A percentile compares a stretch with the other conserved stretches of the same genome.
Evolutionary conservation across 2,888 invertebrate genomes (phyloP).

Genomic region (Gibbula magus): DNA sequence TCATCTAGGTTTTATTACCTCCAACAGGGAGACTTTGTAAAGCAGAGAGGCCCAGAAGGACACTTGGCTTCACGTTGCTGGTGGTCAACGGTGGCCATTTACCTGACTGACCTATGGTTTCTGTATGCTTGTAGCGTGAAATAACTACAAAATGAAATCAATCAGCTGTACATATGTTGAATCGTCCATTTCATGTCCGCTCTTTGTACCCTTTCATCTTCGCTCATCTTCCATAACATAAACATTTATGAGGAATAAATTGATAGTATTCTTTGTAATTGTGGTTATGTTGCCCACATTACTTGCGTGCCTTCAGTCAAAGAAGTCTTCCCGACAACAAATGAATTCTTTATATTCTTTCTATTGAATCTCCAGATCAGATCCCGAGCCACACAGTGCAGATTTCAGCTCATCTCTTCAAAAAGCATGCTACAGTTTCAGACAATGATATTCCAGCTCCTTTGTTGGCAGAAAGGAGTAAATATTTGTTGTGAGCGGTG

Average conservation of each 20-base stretch:
- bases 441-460: not conserved
- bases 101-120: not conserved
- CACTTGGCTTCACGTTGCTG: not conserved
- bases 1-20: conserved; percentile 10
- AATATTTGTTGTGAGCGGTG: not conserved
- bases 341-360: too few relatives aligned
- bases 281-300: not conserved
- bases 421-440: not conserved
- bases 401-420: not conserved
- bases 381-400: not conserved
- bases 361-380: too few relatives aligned
- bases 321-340: too few relatives aligned
- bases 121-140: not conserved
- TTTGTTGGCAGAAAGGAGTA: not conserved
- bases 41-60: not conserved
- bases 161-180: not conserved
- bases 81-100: not conserved
- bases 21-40: not conserved
- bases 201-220: not conserved
- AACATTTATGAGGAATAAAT: not conserved
- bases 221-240: not conserved
- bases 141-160: not conserved
- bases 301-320: not conserved
- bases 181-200: not conserved
- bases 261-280: not conserved